Percentiles rank a stretch among this genome's conserved stretches.
Conservation (phyloP, 2,888 invertebrate genomes). For the Ommatoiulus sabulosus region DNA sequence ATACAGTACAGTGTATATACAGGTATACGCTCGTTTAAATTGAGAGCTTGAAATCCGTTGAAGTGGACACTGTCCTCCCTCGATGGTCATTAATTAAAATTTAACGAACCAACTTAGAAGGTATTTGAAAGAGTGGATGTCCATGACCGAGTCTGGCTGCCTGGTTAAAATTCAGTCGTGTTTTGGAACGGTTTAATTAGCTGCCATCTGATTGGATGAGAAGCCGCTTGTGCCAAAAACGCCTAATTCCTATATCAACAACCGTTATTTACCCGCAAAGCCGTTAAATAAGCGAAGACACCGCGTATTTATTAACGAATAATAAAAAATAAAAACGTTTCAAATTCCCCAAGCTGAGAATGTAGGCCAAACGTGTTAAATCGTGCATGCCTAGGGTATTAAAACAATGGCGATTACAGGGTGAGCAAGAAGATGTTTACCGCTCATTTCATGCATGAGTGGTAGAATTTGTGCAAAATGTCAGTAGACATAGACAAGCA, state of each 20-base stretch:
- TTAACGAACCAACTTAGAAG: constrained; percentile 11
- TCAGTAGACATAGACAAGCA: no score
- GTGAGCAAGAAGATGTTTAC: background rate
- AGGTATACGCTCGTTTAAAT: background rate
- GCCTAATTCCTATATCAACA: background rate
- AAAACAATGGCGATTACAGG: constrained; percentile 18
- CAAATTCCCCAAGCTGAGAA: constrained; percentile 1
- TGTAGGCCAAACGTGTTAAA: constrained; percentile 36
- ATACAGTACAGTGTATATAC: background rate
- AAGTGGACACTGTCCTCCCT: background rate
- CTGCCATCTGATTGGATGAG: background rate
- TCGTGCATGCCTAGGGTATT: constrained; percentile 1
- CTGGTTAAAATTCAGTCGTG: constrained; percentile 1
- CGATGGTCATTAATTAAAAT: constrained; percentile 28
- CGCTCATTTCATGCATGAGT: no score
- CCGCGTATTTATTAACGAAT: background rate
- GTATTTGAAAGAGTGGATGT: constrained; percentile 4
- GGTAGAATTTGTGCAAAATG: no score
- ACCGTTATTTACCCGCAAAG: background rate
- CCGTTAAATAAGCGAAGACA: constrained; percentile 32
- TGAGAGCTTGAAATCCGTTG: background rate
- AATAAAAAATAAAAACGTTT: constrained; percentile 18
- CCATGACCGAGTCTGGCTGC: constrained; percentile 31
- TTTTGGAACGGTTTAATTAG: background rate
- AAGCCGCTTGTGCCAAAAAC: background rate